Evolutionary conservation across 2,113 vertebrate genomes (phyloP), one percentile per base, ranked within the genome.

Genomic region (Periophthalmodon schlosseri): DNA sequence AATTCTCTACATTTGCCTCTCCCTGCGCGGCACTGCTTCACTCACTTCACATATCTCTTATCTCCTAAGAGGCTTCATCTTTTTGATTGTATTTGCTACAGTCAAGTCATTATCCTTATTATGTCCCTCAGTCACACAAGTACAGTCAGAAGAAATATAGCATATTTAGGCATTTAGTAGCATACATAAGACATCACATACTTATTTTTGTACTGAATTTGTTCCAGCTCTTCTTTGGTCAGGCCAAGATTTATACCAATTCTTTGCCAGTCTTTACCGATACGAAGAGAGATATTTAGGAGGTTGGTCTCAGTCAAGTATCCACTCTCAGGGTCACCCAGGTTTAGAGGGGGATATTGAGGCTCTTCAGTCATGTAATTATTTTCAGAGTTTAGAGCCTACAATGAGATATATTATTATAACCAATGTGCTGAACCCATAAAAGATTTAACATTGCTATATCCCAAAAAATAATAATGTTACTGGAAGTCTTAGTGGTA

Each of bases 261-360:
- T 0, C 77, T 85, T 13, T 91, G 94, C 97, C 97, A 99, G 84
- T 99, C 96, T 0, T 93, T 77, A 74, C 95, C 96, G 34, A 99
- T 90, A 0, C 94, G 96, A 24, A 95, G 88, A 6, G 97, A 97
- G 54, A 99, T 95, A 47, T 90, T 91, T 80, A 97, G 92, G 78
- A 99, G 92, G 91, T 99, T 99, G 84, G 94, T 91, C 88, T 98
- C 96, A 0, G 97, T 99, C 89, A 99, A 90, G 84, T 96, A 99
- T 33, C 97, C 97, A 0, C 94, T 97, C 91, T 99, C 97, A 0
- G 95, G 96, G 1, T 97, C 95, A 0, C 96, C 97, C 88, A 99
- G 92, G 87, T 96, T 96, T 86, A 98, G 84, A 20, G 96, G 95
- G n/a, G 94, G 92, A 77, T 84, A 75, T 50, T 87, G 84, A 5